phyloP scores from a whole-genome alignment of 2,797 vertebrate species.

The Sparus aurata region DNA sequence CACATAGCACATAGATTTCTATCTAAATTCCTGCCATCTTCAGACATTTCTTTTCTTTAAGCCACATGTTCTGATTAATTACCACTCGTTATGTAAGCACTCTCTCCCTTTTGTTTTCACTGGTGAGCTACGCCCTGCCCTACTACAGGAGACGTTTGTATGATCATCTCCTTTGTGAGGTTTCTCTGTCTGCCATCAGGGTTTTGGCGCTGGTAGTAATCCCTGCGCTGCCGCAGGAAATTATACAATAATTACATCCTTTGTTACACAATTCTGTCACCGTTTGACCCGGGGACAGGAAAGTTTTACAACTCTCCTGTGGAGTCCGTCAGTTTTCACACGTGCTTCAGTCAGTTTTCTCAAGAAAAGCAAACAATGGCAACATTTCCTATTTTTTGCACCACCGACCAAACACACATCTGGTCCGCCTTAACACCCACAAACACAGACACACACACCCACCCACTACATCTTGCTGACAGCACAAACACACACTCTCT shows the following conservation, averaged over 20 bases:
- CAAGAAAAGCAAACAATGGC: not conserved
- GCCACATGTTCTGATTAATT: no score
- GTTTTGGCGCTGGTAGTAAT: no score
- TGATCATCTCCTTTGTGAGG: not conserved
- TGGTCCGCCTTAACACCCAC: slow-evolving; percentile 32
- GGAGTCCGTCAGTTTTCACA: not conserved
- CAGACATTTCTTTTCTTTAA: no score
- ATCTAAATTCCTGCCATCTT: no score
- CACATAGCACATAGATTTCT: no score
- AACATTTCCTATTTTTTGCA: slow-evolving; percentile 51
- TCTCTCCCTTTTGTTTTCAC: not conserved
- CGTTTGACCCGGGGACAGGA: no score
- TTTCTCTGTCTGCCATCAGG: not conserved
- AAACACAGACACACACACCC: slow-evolving; percentile 22
- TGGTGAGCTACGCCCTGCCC: not conserved
- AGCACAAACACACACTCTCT: slow-evolving; percentile 63
- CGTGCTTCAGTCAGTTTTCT: not conserved
- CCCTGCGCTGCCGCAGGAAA: no score
- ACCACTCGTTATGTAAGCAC: no score
- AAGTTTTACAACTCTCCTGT: not conserved
- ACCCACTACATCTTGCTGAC: slow-evolving; percentile 65
- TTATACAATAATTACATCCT: no score
- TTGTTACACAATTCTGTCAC: no score
- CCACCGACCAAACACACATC: slow-evolving; percentile 34
- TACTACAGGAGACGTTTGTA: not conserved